Evolutionary conservation across 1,140 invertebrate genomes (phyloP), one percentile per base, ranked within the genome.

Genomic region (Megalopta genalis): DNA sequence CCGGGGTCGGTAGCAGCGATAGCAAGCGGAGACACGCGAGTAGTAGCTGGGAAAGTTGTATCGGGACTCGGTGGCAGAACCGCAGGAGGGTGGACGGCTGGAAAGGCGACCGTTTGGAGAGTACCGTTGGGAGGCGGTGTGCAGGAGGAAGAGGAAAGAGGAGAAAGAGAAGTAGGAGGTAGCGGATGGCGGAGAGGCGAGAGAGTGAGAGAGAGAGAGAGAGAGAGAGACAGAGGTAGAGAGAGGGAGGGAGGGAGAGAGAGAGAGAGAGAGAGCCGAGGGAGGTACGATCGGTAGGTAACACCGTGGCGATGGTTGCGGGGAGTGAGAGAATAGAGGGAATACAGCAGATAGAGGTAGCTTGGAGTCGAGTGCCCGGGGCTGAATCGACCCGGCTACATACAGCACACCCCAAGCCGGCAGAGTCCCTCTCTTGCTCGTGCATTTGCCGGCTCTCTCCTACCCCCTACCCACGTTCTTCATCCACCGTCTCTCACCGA

Each of bases 381-480:
- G 86, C 86, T 87, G 86, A 92, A 93, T 93, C 92, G 91, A 93
- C 92, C 92, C 90, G 92, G 91, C 89, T 90, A 89, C 91, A 90
- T 88, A 91, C 83, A 91, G 89, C 89, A 89, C 88, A 88, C 83
- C 81, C 85, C 85, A 89, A 89, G 88, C 89, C 88, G 54, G 1
- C 49, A 82, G 32, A 32, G 84, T 89, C 88, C 85, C 86, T 90
- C 90, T 87, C 88, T 90, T 81, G 88, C 90, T 83, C 86, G 88
- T 77, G 81, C 80, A 82, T 80, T 76, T 81, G 62, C 86, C 82
- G 73, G 77, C 84, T 81, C 80, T 10, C 67, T 83, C 65, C 46
- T 70, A 71, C 65, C 63, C 73, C 71, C 65, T 63, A 68, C 74
- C 71, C 80, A 49, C 77, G 37, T 77, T 82, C 68, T 77, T 84